phyloP scores from a whole-genome alignment of 2,797 vertebrate genomes.

The Gobionotothen gibberifrons region DNA sequence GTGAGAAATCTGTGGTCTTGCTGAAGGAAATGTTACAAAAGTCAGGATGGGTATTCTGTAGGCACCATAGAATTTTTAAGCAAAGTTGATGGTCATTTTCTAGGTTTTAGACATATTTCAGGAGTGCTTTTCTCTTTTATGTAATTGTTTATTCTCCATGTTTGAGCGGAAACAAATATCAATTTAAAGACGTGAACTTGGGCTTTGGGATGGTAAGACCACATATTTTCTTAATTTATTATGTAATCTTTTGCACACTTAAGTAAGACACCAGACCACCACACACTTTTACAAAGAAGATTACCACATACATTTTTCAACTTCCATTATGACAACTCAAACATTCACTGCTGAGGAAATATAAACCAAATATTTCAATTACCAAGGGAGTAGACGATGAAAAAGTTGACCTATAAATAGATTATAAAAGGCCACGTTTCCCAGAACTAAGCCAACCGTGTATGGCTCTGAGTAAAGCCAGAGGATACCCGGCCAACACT shows the following conservation, averaged over 20 bases:
- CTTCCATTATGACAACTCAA: neutral
- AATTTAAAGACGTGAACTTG: neutral
- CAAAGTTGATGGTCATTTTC: neutral
- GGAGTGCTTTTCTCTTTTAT: neutral
- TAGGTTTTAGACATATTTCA: too few species aligned
- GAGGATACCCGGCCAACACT: conserved; percentile 7
- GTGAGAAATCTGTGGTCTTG: neutral
- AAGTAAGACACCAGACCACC: neutral
- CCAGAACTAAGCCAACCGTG: conserved; percentile 11
- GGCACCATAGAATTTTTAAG: neutral
- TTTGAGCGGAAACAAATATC: neutral
- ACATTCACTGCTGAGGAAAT: neutral
- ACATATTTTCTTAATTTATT: neutral
- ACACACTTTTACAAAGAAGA: neutral
- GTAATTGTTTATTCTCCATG: neutral
- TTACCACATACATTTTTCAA: too few species aligned
- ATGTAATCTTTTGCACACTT: neutral
- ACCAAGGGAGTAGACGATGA: neutral
- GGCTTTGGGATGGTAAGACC: neutral
- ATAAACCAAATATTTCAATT: conserved; percentile 4
- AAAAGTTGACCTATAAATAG: conserved; percentile 3
- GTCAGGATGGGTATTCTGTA: too few species aligned
- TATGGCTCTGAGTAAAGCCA: conserved; percentile 7
- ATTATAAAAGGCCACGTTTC: conserved; percentile 22
- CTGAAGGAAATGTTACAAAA: neutral